Conservation (phyloP, 2,113 vertebrate species). For the Tragelaphus strepsiceros region DNA sequence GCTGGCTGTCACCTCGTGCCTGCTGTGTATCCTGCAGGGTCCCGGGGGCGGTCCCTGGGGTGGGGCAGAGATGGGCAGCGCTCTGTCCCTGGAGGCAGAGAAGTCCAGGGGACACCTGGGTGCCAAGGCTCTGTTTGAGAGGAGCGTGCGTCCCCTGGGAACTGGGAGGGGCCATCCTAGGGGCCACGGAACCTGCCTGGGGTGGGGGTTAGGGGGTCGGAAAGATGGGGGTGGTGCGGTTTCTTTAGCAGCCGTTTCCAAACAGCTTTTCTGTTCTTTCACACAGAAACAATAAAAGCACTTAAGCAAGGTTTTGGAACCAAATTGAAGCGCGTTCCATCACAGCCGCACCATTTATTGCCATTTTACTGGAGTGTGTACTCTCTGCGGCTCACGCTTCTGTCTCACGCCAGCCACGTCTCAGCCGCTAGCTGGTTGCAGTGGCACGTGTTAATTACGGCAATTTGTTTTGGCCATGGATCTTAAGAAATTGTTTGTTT, state of each 20-base stretch:
- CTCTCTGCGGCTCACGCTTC: not conserved
- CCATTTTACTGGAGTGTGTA: not conserved
- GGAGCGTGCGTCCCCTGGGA: not conserved
- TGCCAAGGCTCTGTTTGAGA: not conserved
- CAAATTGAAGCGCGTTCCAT: not conserved
- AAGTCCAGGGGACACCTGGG: not conserved
- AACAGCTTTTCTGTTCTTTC: slow-evolving; percentile 16
- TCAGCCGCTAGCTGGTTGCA: not conserved
- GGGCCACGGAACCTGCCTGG: accelerated
- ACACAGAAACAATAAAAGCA: slow-evolving; percentile 51
- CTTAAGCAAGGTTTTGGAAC: slow-evolving; percentile 57
- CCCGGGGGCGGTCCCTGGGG: not conserved
- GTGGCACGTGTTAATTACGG: not conserved
- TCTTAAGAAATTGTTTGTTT: not conserved
- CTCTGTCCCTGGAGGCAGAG: not conserved
- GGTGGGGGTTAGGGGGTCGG: not conserved
- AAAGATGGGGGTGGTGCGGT: not conserved
- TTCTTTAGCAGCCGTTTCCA: not conserved
- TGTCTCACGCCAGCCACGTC: not conserved
- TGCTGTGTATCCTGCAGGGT: not conserved
- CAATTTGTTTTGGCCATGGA: not conserved
- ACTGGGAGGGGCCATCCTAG: not conserved
- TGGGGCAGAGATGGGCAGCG: accelerated
- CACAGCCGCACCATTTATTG: not conserved
- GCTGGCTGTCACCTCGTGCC: accelerated